Evolutionary conservation across 2,888 invertebrate genomes (phyloP), one percentile per base, ranked within the genome.

Genomic region (Tetragnatha montana): DNA sequence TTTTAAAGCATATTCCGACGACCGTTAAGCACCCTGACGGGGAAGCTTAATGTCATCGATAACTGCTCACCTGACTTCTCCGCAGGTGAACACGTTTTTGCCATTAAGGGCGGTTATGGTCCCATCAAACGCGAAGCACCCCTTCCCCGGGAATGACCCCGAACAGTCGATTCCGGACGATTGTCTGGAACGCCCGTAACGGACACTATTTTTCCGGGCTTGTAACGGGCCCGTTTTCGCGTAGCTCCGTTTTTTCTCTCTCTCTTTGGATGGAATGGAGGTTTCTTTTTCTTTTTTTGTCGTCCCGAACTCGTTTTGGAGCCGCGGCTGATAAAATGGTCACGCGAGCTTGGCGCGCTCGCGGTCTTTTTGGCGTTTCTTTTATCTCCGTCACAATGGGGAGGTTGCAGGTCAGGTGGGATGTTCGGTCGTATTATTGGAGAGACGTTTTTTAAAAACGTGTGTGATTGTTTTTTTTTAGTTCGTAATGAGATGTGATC

Each of bases 31-130:
- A 75, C 85, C 85, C 85, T 76, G 69, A 81, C 75, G 85, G 89
- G 89, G 81, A 85, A 89, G 81, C 85, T 89, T 89, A 89, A 89
- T 81, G 89, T 89, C 89, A 89, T 81, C 85, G 76, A 85, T 85
- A 76, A 89, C 81, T 21, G 81, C 76, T 76, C 78, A 89, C 85
- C 89, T 89, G 88, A 84, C 88, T 89, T 84, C 79, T 84, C 74
- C 82, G 75, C 51, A 80, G 89, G 89, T 89, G 89, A 89, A 89
- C 89, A 89, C 89, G 89, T 85, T 89, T 89, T 89, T 85, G 89
- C 89, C 81, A 89, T 89, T 89, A 89, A 89, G 73, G 70, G 81
- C 78, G 35, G 89, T 89, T 85, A 89, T 84, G 81, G 68, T 70
- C 35, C 78, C 87, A 76, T 88, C 70, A 82, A 81, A 71, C 50